Conservation (phyloP, 2,113 vertebrate species). For the Psilopsiagon aurifrons region DNA sequence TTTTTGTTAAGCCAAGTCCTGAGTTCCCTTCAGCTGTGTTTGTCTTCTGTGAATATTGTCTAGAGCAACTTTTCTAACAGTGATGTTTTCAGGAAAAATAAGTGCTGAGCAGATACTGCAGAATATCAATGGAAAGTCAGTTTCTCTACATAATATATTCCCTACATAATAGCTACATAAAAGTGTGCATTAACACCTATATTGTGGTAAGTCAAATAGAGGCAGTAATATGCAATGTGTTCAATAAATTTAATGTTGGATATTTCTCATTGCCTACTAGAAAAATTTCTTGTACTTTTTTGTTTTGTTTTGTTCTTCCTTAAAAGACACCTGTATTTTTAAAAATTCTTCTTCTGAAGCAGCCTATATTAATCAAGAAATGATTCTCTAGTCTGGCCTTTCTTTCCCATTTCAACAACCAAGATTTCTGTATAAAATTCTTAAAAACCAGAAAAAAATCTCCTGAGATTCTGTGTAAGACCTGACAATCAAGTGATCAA, state of each 20-base stretch:
- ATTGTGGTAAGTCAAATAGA: background rate
- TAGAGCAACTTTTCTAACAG: background rate
- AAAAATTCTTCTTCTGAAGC: background rate
- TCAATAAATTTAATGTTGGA: background rate
- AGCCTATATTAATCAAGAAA: background rate
- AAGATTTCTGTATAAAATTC: background rate
- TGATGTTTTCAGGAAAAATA: background rate
- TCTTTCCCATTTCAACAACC: background rate
- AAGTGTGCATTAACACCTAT: background rate
- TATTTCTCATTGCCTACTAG: background rate
- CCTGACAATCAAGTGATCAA: background rate
- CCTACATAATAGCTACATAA: fast-evolving
- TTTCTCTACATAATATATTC: background rate
- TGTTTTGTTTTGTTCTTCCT: background rate
- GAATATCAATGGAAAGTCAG: background rate
- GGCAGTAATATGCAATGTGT: background rate
- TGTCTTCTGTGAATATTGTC: background rate
- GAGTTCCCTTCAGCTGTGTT: background rate
- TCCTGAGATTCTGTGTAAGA: background rate
- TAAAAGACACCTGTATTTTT: background rate
- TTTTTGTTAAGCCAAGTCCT: background rate
- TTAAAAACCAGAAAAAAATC: background rate
- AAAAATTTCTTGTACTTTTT: background rate
- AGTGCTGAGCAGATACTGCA: background rate
- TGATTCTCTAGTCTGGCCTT: background rate